phyloP scores from a whole-genome alignment of 2,797 vertebrate species.

The Holocentrus rufus region DNA sequence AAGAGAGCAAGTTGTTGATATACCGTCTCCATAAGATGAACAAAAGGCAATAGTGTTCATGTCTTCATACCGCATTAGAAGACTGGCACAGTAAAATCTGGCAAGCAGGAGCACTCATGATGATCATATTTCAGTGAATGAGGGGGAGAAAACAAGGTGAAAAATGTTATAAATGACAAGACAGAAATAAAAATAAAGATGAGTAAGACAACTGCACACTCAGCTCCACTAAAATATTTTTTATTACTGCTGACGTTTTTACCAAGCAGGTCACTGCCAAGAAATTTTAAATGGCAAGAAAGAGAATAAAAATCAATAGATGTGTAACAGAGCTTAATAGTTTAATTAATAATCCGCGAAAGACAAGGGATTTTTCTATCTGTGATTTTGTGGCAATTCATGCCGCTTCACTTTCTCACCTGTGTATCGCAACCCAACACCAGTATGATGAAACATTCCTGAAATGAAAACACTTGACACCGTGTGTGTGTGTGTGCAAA shows the following conservation, averaged over 20 bases:
- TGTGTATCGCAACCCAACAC: not conserved
- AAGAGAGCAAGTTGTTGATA: too few relatives aligned
- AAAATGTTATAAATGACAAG: too few relatives aligned
- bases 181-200: too few relatives aligned
- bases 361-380: not conserved
- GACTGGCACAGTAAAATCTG: not conserved
- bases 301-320: too few relatives aligned
- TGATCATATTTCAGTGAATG: too few relatives aligned
- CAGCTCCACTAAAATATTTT: too few relatives aligned
- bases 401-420: constrained; percentile 1
- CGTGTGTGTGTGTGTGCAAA: not conserved
- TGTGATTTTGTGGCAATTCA: constrained; percentile 1
- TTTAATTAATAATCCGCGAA: not conserved
- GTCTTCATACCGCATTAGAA: not conserved
- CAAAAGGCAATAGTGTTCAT: not conserved
- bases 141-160: too few relatives aligned
- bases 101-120: not conserved
- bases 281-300: too few relatives aligned
- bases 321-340: constrained; percentile 7
- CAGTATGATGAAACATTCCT: constrained; percentile 17
- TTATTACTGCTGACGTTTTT: too few relatives aligned
- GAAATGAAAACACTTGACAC: not conserved
- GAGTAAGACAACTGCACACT: too few relatives aligned
- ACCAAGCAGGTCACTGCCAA: too few relatives aligned
- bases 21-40: not conserved